Base-by-base conservation (phyloP, 2,113 vertebrate genomes). In the Pollimyrus isidori region DNA sequence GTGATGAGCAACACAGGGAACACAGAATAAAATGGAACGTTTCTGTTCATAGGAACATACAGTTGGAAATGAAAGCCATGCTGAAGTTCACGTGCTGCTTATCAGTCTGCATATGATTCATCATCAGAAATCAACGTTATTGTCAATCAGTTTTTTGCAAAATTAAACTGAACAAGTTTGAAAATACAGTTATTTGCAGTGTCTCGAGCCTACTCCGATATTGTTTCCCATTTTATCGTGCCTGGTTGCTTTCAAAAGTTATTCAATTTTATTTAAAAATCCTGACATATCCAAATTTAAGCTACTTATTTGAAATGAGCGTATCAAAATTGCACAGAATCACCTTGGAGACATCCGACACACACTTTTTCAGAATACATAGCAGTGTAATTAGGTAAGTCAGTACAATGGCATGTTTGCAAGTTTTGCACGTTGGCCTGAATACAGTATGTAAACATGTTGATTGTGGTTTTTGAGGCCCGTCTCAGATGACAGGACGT, bases 381-480 rank as follows among this genome's bases (percentile, higher is more conserved):
- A 62, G 5, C 56, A 23, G 23, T 62, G 56, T 62, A 62, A 26
- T 26, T 30, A n/a, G 9, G 62, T 69, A 10, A 30, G 26, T 69
- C 52, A 56, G n/a, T 69, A 69, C 62, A 73, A 73, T 17, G 48
- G 48, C 82, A 84, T 84, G 21, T 21, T 85, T 42, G 46, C 83
- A 48, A 26, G 46, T 13, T 21, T 48, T 85, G 42, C 42, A 48
- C 48, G 46, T 50, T n/a, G 23, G 42, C 42, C 46, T 49, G 30
- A 76, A 85, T 85, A 23, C 42, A 50, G 83, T 1, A 46, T 46
- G 45, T 26, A 23, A 50, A 86, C 48, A 13, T 26, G 9, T 50
- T 50, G 83, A 50, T 50, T 86, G 83, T 86, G 83, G 83, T 48
- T 86, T 86, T 48, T 49, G 83, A 86, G 23, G 45, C n/a, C 23